These are phyloP conservation scores for Eleutherodactylus coqui DNA, from an alignment of 2,797 vertebrate species.

Conservation along the genomic window DNA sequence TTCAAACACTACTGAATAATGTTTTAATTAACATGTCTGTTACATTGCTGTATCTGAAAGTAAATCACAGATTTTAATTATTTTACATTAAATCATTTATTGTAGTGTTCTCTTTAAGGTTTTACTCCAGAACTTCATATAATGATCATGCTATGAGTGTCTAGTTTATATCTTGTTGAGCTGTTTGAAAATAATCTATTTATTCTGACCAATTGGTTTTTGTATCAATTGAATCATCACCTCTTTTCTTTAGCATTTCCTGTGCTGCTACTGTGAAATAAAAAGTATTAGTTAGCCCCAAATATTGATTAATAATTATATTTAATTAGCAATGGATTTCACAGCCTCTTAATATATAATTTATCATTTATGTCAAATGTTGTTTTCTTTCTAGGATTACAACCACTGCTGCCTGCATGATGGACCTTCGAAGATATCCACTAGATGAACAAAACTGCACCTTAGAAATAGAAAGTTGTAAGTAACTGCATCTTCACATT, in stretches of 20 bases:
- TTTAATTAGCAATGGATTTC: neutral
- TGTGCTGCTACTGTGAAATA: neutral
- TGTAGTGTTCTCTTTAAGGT: neutral
- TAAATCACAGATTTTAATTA: conserved; percentile 20
- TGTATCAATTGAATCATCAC: neutral
- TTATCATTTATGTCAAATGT: neutral
- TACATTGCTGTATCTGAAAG: neutral
- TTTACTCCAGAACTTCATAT: conserved; percentile 18
- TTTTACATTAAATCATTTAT: neutral
- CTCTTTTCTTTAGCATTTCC: neutral
- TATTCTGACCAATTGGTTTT: conserved; percentile 22
- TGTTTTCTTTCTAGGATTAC: conserved; percentile 81
- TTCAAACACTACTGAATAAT: conserved; percentile 15
- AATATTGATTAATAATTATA: neutral
- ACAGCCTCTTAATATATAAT: neutral
- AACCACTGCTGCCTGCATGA: conserved; percentile 95
- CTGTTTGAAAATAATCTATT: neutral
- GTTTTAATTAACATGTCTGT: conserved; percentile 20
- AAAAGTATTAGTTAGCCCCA: neutral
- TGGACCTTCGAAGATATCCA: conserved; percentile 94
- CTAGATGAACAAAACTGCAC: conserved; percentile 97
- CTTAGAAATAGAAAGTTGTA: conserved; percentile 94
- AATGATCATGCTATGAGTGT: conserved; percentile 29
- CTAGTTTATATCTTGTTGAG: conserved; percentile 16
- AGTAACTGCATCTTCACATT: conserved; percentile 70